Base-by-base conservation (phyloP, 1,140 invertebrate species). In the Andrena cerasifolii region DNA sequence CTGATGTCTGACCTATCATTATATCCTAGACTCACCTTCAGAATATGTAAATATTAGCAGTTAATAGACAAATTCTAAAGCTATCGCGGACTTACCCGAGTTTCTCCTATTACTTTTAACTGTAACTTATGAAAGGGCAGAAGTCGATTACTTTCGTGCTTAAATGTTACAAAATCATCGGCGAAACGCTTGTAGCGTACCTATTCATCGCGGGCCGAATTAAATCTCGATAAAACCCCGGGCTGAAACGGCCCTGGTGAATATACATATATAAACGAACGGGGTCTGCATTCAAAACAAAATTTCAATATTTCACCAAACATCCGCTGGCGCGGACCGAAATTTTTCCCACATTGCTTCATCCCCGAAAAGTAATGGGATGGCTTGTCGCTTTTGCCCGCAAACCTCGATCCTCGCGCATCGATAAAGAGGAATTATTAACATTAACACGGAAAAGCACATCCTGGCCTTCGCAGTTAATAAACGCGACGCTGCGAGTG, bases 281-380 rank as follows among this genome's bases (percentile, higher is more conserved):
- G 36, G 24, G 21, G 33, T 16, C 3, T 36, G 26, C 54, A 75
- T 66, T 56, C 62, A 33, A 75, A 66, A 66, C 36, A 56, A 74
- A 75, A n/a, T 75, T 75, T 75, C 72, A 75, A 75, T 67, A 66
- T 66, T 75, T 67, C 62, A 54, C n/a, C 49, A 31, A 71, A 71
- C 56, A 71, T 61, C 14, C 71, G 61, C 5, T 8, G 36, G 5
- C n/a, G 43, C 56, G 12, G n/a, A 4, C 10, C 62, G 14, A 74
- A 66, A 45, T n/a, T 74, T 74, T 66, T 45, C 12, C 26, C 62
- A 6, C 0, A 65, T 51, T 47, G 33, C 61, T 49, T 61, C 33
- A 24, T 26, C 43, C 28, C 7, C 28, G 16, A 10, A n/a, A 24
- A 31, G 36, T 75, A 75, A 75, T 66, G 28, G 49, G 62, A 56